Evolutionary conservation across 2,113 vertebrate genomes (phyloP).

Genomic region (Oncorhynchus masou): DNA sequence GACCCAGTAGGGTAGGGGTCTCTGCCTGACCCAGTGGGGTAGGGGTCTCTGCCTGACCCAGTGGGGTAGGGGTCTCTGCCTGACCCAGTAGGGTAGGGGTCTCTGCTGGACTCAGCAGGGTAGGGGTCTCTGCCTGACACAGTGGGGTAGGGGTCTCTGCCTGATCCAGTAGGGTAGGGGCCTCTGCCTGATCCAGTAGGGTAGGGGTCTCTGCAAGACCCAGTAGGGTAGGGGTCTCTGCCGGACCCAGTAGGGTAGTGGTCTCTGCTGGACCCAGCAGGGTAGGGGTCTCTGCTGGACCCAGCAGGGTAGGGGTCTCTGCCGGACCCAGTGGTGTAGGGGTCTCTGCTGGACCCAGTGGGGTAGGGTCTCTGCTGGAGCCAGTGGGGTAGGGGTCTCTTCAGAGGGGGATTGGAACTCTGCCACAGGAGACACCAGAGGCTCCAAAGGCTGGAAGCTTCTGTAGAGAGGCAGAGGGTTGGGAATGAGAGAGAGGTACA

Average conservation of each 20-base stretch:
- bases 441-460: constrained; percentile 64
- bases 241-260: fast-evolving
- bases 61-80: constrained; percentile 45
- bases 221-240: too few species aligned
- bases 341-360: too few species aligned
- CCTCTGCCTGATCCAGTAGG: too few species aligned
- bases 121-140: constrained; percentile 51
- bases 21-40: constrained; percentile 33
- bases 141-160: too few species aligned
- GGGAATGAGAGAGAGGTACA: constrained; percentile 31
- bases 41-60: constrained; percentile 50
- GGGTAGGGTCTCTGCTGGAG: constrained; percentile 16
- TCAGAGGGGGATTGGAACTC: constrained; percentile 67
- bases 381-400: constrained; percentile 47
- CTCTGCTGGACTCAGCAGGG: constrained; percentile 58
- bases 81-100: constrained; percentile 21
- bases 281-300: too few species aligned
- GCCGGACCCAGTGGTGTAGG: too few species aligned
- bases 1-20: constrained; percentile 55
- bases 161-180: too few species aligned
- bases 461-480: constrained; percentile 44
- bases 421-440: constrained; percentile 64
- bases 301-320: too few species aligned
- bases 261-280: too few species aligned
- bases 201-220: too few species aligned